These are phyloP conservation scores for Ctenodactylus gundi DNA, from an alignment of 2,113 vertebrate genomes.

Conservation along the genomic window DNA sequence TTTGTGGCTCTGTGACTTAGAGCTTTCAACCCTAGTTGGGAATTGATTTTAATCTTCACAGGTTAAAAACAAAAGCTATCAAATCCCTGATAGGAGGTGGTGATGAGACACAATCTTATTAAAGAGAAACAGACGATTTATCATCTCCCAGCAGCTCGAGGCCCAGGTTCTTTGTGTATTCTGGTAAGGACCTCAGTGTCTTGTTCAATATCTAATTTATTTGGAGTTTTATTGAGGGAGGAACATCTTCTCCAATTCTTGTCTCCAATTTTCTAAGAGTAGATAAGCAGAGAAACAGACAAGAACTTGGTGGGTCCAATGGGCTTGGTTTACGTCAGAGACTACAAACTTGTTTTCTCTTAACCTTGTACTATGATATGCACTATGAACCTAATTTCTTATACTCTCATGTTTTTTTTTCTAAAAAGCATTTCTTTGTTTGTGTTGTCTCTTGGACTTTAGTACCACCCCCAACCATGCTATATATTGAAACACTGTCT, in stretches of 20 bases:
- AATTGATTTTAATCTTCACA: slow-evolving; percentile 75
- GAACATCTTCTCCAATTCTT: slow-evolving; percentile 25
- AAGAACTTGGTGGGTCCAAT: not conserved
- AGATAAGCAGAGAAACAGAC: not conserved
- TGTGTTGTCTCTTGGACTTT: not conserved
- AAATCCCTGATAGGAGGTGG: slow-evolving; percentile 51
- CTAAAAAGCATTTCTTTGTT: not conserved
- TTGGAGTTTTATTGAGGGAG: slow-evolving; percentile 54
- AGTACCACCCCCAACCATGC: too few relatives aligned
- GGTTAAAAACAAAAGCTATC: slow-evolving; percentile 74
- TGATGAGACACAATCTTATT: slow-evolving; percentile 71
- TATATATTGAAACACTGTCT: not conserved
- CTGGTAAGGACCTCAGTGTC: slow-evolving; percentile 49
- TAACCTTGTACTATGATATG: not conserved
- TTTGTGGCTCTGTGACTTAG: slow-evolving; percentile 17
- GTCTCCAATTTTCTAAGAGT: slow-evolving; percentile 20
- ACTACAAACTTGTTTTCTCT: not conserved
- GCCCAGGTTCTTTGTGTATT: slow-evolving; percentile 20
- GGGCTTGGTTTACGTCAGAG: not conserved
- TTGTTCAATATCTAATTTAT: slow-evolving; percentile 77
- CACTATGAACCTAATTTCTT: not conserved
- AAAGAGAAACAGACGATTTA: slow-evolving; percentile 68
- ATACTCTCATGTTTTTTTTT: not conserved
- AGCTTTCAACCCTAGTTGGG: slow-evolving; percentile 9
- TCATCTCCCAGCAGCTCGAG: slow-evolving; percentile 56